These are phyloP conservation scores for Thyatira batis DNA, from an alignment of 2,888 invertebrate species.

Conservation along the genomic window DNA sequence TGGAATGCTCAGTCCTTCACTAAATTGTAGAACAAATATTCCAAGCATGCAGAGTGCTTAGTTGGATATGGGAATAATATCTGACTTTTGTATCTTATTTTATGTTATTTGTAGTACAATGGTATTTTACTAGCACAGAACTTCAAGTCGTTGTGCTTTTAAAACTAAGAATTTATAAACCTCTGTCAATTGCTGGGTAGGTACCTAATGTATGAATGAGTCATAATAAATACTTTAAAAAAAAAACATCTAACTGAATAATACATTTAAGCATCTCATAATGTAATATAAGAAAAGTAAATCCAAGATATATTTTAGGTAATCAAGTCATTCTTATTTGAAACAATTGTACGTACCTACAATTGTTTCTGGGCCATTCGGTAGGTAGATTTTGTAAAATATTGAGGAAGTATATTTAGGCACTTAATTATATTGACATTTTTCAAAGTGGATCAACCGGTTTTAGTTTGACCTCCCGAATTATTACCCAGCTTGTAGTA, in stretches of 20 bases:
- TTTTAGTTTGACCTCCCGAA: conserved; percentile 24
- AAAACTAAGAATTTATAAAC: too few species aligned
- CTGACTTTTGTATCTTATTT: neutral
- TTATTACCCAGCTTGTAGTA: conserved; percentile 3
- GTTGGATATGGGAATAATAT: neutral
- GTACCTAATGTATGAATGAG: too few species aligned
- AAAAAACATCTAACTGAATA: too few species aligned
- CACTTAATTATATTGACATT: conserved; percentile 29
- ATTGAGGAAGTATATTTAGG: conserved; percentile 33
- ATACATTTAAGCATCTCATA: too few species aligned
- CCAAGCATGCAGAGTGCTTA: neutral
- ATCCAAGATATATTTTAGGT: too few species aligned
- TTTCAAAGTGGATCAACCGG: conserved; percentile 35
- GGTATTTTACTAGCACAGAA: too few species aligned
- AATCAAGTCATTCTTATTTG: too few species aligned
- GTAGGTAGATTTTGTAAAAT: conserved; percentile 18
- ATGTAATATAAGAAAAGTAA: too few species aligned
- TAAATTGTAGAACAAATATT: neutral
- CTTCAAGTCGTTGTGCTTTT: too few species aligned
- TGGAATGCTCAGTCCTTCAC: neutral
- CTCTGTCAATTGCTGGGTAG: too few species aligned
- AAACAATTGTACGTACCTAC: neutral
- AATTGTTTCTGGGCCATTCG: conserved; percentile 14
- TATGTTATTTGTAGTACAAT: neutral
- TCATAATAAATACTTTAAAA: too few species aligned